Evolutionary conservation across 92 coral and sea anemone species (phyloP), one percentile per base, ranked within the genome.

Genomic region (Palythoa grandiflora): DNA sequence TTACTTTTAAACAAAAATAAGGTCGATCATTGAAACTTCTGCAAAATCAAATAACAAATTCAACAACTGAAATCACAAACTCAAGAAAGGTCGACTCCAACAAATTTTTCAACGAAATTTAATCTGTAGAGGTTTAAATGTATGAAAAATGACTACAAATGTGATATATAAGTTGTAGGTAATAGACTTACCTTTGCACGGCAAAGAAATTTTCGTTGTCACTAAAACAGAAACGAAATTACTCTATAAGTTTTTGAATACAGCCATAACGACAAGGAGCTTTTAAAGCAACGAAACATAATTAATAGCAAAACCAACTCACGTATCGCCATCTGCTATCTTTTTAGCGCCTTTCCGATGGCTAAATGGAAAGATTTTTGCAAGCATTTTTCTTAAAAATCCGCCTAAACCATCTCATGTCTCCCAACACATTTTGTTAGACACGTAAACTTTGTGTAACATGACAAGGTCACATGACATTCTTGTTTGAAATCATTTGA

Each of bases 351-450:
- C 74, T 84, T 94, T 97, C 73, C 96, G 93, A 52, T 87, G 89
- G 78, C 95, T 93, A 91, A 95, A 97, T 5, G 97, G 90, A 90
- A 97, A 97, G 61, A 97, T 91, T 90, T 95, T 97, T 36, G 99
- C 92, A 78, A 97, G 85, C 99, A 97, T 97, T 68, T 71, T 78
- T 71, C 50, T 21, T 35, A 65, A 48, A 70, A 50, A 71, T 60
- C 80, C 61, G 2, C 14, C 75, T 47, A 59, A 73, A 84, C 38
- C 73, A 68, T 89, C 77, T 90, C 80, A 75, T 85, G 71, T 40
- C 54, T 63, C 17, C 60, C 39, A 59, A 80, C 60, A 61, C 80
- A 83, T 86, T 89, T 71, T 57, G 54, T 90, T 65, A 73, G 71
- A 78, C 83, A 87, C 87, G 88, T 74, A 91, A 88, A 86, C 92